Conservation (phyloP, 2,888 invertebrate species). For the Epinotia nisella region DNA sequence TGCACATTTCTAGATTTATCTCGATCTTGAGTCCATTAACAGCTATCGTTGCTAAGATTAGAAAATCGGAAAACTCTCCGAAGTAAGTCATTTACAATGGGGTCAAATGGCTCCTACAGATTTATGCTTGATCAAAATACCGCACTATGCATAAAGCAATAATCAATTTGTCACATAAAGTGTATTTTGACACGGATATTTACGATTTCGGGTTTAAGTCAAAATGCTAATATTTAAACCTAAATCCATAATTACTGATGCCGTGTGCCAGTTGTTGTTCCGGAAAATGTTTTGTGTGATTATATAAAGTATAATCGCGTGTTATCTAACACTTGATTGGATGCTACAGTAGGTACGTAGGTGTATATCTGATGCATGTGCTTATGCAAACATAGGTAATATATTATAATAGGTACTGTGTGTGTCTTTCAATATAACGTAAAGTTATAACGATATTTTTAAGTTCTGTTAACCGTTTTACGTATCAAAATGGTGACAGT, state of each 20-base stretch:
- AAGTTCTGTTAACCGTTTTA: not conserved
- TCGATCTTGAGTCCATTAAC: not conserved
- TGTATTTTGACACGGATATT: constrained; percentile 29
- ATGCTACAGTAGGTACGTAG: constrained; percentile 25
- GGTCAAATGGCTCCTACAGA: constrained; percentile 12
- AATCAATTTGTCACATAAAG: constrained; percentile 43
- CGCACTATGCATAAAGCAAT: constrained; percentile 28
- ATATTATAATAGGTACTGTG: too few relatives aligned
- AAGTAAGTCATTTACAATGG: not conserved
- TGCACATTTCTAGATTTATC: not conserved
- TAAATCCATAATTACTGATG: constrained; percentile 42
- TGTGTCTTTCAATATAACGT: not conserved
- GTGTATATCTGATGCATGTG: constrained; percentile 4
- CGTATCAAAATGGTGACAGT: not conserved
- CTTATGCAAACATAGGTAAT: constrained; percentile 33
- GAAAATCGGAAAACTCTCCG: constrained; percentile 1
- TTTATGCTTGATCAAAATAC: constrained; percentile 24
- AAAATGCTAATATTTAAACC: constrained; percentile 40
- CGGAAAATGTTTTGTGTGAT: constrained; percentile 40
- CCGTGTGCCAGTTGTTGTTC: constrained; percentile 24
- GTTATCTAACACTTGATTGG: constrained; percentile 34
- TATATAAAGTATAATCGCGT: constrained; percentile 36
- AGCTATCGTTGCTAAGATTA: not conserved
- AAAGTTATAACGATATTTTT: not conserved
- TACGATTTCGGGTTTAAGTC: constrained; percentile 29